Percentiles rank a stretch among this genome's conserved stretches.
Evolutionary conservation across 2,113 vertebrate species (phyloP).

Genomic region (Nycticryphes semicollaris): DNA sequence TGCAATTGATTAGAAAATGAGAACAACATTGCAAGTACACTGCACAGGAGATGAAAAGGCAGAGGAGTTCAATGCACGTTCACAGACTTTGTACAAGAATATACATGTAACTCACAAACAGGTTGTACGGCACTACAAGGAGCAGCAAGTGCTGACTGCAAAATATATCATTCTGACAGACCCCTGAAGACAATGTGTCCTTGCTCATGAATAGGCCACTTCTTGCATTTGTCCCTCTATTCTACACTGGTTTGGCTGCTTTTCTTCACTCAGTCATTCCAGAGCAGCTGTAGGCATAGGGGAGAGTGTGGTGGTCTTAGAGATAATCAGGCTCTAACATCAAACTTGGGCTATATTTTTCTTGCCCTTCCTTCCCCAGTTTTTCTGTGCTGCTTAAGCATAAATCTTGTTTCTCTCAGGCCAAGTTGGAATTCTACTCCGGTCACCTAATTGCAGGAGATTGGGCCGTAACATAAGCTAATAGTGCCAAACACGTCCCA

Average conservation of each 20-base stretch:
- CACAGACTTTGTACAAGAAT: constrained; percentile 43
- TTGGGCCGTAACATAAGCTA: background rate
- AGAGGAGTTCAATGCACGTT: constrained; percentile 39
- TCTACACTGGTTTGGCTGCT: background rate
- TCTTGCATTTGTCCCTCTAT: background rate
- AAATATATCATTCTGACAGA: background rate
- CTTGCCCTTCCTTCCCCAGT: background rate
- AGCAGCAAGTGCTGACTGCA: constrained; percentile 17
- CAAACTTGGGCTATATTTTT: background rate
- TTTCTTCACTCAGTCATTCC: background rate
- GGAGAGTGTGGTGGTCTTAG: background rate
- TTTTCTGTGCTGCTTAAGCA: background rate
- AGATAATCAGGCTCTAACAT: background rate
- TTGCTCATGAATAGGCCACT: background rate
- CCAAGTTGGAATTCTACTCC: background rate
- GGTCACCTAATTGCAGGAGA: background rate
- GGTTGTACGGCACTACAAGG: background rate
- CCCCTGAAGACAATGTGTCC: background rate
- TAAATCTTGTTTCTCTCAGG: background rate
- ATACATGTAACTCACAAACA: constrained; percentile 38
- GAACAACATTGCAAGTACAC: background rate
- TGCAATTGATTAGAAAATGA: constrained; percentile 40
- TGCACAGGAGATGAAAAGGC: constrained; percentile 22
- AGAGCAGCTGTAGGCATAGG: accelerated
- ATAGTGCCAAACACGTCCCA: background rate